phyloP scores from a whole-genome alignment of 2,797 vertebrate species.

The Amblyopsis hoosieri region DNA sequence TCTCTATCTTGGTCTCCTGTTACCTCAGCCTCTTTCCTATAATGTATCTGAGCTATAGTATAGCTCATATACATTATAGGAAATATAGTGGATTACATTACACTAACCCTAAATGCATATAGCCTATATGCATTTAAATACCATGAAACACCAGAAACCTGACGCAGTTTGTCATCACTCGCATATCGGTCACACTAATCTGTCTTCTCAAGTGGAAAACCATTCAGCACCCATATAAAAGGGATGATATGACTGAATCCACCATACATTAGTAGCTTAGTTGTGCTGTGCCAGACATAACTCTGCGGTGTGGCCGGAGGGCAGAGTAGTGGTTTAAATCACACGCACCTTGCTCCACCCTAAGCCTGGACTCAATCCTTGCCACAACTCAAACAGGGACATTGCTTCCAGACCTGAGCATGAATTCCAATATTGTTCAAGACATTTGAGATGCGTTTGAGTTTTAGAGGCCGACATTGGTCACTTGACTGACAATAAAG shows the following conservation, averaged over 20 bases:
- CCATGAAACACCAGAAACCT: conserved; percentile 42
- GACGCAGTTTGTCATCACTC: conserved; percentile 7
- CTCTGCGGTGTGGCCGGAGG: conserved; percentile 20
- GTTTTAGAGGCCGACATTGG: not conserved
- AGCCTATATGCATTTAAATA: too few relatives aligned
- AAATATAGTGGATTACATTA: too few relatives aligned
- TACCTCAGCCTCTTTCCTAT: too few relatives aligned
- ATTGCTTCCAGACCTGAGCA: conserved; percentile 40
- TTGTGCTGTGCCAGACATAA: conserved; percentile 28
- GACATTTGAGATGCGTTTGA: not conserved
- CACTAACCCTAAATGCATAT: too few relatives aligned
- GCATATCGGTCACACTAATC: conserved; percentile 20
- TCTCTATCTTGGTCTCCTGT: too few relatives aligned
- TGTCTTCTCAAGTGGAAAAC: conserved; percentile 31
- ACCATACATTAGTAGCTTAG: conserved; percentile 23
- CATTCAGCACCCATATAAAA: conserved; percentile 63
- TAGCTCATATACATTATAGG: too few relatives aligned
- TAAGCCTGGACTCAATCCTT: conserved; percentile 46
- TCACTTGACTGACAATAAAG: not conserved
- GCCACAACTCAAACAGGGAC: conserved; percentile 23
- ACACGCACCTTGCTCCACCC: not conserved
- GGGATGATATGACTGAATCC: conserved; percentile 59
- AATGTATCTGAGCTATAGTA: too few relatives aligned
- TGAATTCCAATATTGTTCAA: conserved; percentile 6
- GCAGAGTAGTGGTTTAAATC: conserved; percentile 17